Evolutionary conservation across 1,140 invertebrate species (phyloP), one percentile per base, ranked within the genome.

Genomic region (Temnothorax curvispinosus): DNA sequence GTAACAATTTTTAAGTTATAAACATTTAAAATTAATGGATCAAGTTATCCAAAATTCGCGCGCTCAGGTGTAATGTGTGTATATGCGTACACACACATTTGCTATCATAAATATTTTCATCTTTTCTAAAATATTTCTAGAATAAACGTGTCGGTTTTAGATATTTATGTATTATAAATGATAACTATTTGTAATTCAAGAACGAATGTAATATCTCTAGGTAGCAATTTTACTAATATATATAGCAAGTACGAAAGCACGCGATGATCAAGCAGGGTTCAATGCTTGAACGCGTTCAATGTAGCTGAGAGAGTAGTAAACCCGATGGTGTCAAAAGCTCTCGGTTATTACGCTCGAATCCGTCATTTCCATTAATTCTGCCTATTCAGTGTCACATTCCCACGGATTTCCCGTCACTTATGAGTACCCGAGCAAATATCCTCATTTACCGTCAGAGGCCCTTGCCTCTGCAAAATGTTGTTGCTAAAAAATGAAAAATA

Each of bases 321-420:
- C 47, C 47, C 84, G 81, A 89, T 89, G 64, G 88, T 54, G 27
- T 44, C 86, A 56, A 88, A 89, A 87, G 80, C 85, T 81, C 67
- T 21, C 38, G 72, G 84, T 91, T 91, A 91, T 91, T 91, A 91
- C 85, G 81, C 69, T 74, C 32, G 52, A 84, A 71, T 78, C 80
- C 85, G 89, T 71, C 62, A 74, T 90, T 88, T 87, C 87, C 89
- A 91, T 91, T 92, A 91, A 91, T 91, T 91, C 85, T 69, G 81
- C 60, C 87, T 71, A 91, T 92, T 92, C 90, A 91, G 60, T 88
- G 62, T 86, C 52, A 86, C 85, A 86, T 91, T 90, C 80, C 81
- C 58, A 62, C 15, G 38, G 52, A 62, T 60, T 18, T 58, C 54
- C 86, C 72, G 47, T 87, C 44, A 64, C 75, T 65, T 69, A 87